Conservation (phyloP, 2,113 vertebrate genomes). For the Struthio camelus region DNA sequence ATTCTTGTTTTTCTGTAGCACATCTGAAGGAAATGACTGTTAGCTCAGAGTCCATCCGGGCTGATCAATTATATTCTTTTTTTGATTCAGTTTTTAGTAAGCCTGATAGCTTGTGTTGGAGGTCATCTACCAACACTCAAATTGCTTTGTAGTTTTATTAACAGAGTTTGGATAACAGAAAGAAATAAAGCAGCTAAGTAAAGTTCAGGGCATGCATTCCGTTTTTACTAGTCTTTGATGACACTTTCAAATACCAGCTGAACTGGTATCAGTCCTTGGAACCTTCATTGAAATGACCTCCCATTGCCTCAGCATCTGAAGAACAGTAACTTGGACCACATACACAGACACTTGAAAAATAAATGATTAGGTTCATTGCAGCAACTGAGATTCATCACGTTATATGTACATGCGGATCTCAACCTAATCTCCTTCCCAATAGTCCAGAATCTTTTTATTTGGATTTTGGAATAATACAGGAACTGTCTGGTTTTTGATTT, state of each 20-base stretch:
- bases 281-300: background rate
- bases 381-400: background rate
- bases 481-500: background rate
- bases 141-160: background rate
- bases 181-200: background rate
- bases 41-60: background rate
- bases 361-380: background rate
- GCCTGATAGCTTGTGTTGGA: background rate
- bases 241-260: background rate
- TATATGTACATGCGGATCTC: background rate
- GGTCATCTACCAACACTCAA: background rate
- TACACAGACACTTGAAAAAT: background rate
- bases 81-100: background rate
- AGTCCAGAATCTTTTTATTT: background rate
- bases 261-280: background rate
- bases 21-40: background rate
- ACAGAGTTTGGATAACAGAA: background rate
- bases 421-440: background rate
- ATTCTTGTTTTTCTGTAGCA: background rate
- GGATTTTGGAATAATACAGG: background rate
- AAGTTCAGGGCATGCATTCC: background rate
- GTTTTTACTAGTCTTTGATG: background rate
- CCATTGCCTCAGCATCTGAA: background rate
- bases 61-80: background rate
- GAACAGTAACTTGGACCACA: background rate